Base-by-base conservation (phyloP, 2,888 invertebrate genomes). In the Cephus pygmeus region DNA sequence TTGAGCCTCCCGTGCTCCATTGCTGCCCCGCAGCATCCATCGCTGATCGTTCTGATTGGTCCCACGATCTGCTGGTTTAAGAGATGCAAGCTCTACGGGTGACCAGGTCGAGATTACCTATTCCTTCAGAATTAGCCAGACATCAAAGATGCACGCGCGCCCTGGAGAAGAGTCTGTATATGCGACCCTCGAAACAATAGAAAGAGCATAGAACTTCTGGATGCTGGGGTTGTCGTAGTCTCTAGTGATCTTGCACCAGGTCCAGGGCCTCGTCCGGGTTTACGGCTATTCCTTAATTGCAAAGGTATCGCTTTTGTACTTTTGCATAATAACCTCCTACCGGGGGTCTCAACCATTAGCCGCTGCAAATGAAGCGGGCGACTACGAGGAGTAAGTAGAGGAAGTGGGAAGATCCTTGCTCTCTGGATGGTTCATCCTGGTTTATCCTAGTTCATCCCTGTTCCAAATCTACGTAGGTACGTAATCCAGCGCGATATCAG, bases 241-340 rank as follows among this genome's bases (percentile, higher is more conserved):
- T 40, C 40, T 40, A 40, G 15, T 40, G 15, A 40, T 40, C 15
- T 4, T 40, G 40, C 15, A 40, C 40, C 40, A 15, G 40, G 40
- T 40, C 40, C 40, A 40, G 40, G 4, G 40, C 11, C 33, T 11
- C 77, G 79, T 80, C 78, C 79, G 84, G 85, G 85, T 86, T 86
- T 84, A 84, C 85, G 83, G 84, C 87, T 87, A 85, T 87, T 86
- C 85, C 88, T 88, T 90, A 89, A 90, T 89, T 90, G 89, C 89
- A 82, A 88, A 88, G 86, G 87, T 89, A 89, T 90, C 88, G 89
- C 89, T 88, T 90, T 90, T 90, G 90, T 90, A 84, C 86, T 88
- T 85, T 76, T 56, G 88, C 86, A 87, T 88, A 90, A 91, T 91
- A 90, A 90, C 85, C 87, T 85, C 80, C 85, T 87, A 85, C 87